Evolutionary conservation across 2,888 invertebrate species (phyloP).

Genomic region (Gibbula magus): DNA sequence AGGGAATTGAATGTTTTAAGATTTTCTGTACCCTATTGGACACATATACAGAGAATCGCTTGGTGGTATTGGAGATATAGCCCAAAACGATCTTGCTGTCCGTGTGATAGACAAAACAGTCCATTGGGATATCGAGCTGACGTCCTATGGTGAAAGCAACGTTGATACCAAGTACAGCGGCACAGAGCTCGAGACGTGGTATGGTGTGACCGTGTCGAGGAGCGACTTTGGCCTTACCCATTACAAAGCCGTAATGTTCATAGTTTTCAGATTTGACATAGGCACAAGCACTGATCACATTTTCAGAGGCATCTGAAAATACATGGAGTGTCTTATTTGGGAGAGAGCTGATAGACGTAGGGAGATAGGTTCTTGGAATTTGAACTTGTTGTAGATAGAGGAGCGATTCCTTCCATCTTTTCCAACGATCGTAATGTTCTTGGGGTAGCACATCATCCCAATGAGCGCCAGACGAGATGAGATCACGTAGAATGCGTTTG

Average conservation of each 20-base stretch:
- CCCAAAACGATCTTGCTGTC: conserved; percentile 39
- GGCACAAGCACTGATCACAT: conserved; percentile 29
- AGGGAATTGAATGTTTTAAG: no score
- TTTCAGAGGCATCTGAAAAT: conserved; percentile 39
- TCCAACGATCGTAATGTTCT: neutral
- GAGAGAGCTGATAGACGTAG: no score
- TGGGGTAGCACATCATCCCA: neutral
- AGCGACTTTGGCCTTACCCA: no score
- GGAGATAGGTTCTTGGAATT: no score
- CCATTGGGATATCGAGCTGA: neutral
- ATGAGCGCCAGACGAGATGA: neutral
- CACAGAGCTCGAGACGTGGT: conserved; percentile 35
- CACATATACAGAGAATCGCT: conserved; percentile 30
- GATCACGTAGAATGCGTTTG: no score
- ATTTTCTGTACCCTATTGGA: no score
- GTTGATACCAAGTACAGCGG: conserved; percentile 31
- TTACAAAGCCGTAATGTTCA: no score
- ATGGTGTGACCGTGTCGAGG: conserved; percentile 34
- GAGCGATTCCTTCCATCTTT: conserved; percentile 18
- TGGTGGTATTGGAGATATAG: conserved; percentile 31
- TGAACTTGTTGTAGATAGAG: neutral
- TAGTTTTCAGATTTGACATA: conserved; percentile 24
- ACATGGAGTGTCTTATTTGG: no score
- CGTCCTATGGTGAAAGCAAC: neutral
- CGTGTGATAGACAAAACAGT: conserved; percentile 19